Percentiles rank a stretch among this genome's conserved stretches.
Evolutionary conservation across 2,113 vertebrate genomes (phyloP).

Genomic region (Syngnathus typhle): DNA sequence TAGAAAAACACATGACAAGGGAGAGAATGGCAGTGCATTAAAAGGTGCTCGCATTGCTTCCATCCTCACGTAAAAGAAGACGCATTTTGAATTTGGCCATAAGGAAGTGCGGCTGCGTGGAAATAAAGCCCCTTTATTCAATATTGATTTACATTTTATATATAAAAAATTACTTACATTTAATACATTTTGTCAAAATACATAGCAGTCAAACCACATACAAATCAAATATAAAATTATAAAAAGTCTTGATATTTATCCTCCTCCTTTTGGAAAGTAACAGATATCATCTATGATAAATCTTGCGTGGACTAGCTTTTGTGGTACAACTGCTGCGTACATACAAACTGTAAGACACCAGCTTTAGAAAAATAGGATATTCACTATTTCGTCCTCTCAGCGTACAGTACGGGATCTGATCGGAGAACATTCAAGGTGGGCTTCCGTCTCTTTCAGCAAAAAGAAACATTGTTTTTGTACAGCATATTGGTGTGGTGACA

Average conservation of each 20-base stretch:
- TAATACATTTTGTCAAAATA: conserved; percentile 80
- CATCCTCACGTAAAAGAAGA: neutral
- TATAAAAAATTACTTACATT: conserved; percentile 77
- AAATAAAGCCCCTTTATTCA: conserved; percentile 78
- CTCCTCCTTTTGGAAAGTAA: conserved; percentile 60
- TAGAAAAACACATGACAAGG: conserved; percentile 19
- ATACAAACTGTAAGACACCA: conserved; percentile 21
- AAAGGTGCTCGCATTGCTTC: neutral
- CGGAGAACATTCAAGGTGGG: conserved; percentile 63
- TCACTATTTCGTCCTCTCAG: conserved; percentile 56
- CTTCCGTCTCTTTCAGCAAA: conserved; percentile 44
- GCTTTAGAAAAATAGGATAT: conserved; percentile 69
- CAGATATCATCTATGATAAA: conserved; percentile 62
- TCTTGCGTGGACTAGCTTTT: conserved; percentile 39
- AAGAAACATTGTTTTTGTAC: conserved; percentile 34
- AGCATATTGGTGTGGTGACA: conserved; percentile 19
- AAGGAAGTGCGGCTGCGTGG: conserved; percentile 39
- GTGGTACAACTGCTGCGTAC: conserved; percentile 41
- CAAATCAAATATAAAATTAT: conserved; percentile 82
- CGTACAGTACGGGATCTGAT: conserved; percentile 58
- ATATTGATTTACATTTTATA: conserved; percentile 76
- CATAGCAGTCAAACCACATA: conserved; percentile 78
- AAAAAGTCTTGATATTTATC: conserved; percentile 74
- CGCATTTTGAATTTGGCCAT: neutral
- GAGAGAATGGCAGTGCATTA: neutral